Percentiles rank a stretch among this genome's conserved stretches.
Conservation (phyloP, 1,140 invertebrate genomes). For the Callitettix versicolor region DNA sequence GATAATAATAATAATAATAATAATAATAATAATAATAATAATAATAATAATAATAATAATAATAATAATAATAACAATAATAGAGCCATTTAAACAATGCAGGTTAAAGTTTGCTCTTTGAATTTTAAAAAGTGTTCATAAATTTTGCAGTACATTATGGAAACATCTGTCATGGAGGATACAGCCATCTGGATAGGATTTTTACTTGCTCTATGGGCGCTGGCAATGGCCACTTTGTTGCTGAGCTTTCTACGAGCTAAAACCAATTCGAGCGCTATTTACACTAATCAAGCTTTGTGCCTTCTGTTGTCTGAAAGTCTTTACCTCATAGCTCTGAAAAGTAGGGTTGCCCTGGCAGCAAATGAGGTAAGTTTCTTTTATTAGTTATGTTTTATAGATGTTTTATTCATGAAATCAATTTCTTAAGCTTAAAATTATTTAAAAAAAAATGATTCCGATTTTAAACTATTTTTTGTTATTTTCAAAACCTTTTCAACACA, state of each 20-base stretch:
- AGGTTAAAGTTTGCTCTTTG: too few relatives aligned
- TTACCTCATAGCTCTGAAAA: conserved; percentile 78
- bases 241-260: conserved; percentile 66
- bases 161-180: conserved; percentile 72
- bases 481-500: too few relatives aligned
- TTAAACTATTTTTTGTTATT: too few relatives aligned
- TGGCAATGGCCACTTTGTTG: conserved; percentile 61
- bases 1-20: too few relatives aligned
- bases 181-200: conserved; percentile 83
- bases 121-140: too few relatives aligned
- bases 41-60: too few relatives aligned
- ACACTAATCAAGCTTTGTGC: conserved; percentile 83
- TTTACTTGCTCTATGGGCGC: conserved; percentile 66
- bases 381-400: too few relatives aligned
- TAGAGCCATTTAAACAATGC: too few relatives aligned
- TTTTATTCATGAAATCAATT: neutral
- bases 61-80: too few relatives aligned
- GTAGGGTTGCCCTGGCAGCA: conserved; percentile 56
- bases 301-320: conserved; percentile 76
- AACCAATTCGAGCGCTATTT: conserved; percentile 89
- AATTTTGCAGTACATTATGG: conserved; percentile 63
- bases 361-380: conserved; percentile 46
- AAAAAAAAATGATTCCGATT: too few relatives aligned
- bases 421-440: too few relatives aligned
- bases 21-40: too few relatives aligned